Evolutionary conservation across 2,888 invertebrate species (phyloP).

Genomic region (Hanleya hanleyi): DNA sequence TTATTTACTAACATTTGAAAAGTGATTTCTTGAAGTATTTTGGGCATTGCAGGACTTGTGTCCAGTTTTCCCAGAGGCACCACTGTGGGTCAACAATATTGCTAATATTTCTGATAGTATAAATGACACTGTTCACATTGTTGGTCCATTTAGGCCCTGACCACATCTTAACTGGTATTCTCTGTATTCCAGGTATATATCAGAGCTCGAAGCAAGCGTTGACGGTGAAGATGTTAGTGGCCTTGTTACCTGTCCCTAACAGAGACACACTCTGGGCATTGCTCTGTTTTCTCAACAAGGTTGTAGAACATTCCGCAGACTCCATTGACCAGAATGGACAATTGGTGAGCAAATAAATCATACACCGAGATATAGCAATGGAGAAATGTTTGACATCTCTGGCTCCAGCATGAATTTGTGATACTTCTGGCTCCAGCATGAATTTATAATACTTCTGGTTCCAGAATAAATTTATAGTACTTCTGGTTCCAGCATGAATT

Average conservation of each 20-base stretch:
- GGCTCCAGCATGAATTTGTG: background rate
- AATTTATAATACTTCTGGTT: too few relatives aligned
- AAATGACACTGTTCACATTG: too few relatives aligned
- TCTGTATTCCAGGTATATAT: conserved; percentile 47
- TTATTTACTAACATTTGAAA: too few relatives aligned
- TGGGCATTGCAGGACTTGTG: too few relatives aligned
- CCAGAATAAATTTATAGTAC: too few relatives aligned
- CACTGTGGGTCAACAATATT: too few relatives aligned
- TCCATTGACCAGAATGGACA: conserved; percentile 75
- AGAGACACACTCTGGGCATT: conserved; percentile 91
- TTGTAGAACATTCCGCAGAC: conserved; percentile 84
- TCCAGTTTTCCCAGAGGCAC: too few relatives aligned
- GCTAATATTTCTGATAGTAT: too few relatives aligned
- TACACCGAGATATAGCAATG: background rate
- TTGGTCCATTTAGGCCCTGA: too few relatives aligned
- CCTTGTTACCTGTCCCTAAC: conserved; percentile 89
- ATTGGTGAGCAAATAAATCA: conserved; percentile 53
- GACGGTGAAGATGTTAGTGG: conserved; percentile 87
- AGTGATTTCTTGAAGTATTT: too few relatives aligned
- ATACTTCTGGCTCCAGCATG: background rate
- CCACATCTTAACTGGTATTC: too few relatives aligned
- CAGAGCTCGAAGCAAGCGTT: conserved; percentile 79
- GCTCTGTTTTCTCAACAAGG: conserved; percentile 85
- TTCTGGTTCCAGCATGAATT: too few relatives aligned
- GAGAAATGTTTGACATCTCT: background rate